Evolutionary conservation across 1,140 invertebrate species (phyloP), one percentile per base, ranked within the genome.

Genomic region (Dendrolimus punctatus): DNA sequence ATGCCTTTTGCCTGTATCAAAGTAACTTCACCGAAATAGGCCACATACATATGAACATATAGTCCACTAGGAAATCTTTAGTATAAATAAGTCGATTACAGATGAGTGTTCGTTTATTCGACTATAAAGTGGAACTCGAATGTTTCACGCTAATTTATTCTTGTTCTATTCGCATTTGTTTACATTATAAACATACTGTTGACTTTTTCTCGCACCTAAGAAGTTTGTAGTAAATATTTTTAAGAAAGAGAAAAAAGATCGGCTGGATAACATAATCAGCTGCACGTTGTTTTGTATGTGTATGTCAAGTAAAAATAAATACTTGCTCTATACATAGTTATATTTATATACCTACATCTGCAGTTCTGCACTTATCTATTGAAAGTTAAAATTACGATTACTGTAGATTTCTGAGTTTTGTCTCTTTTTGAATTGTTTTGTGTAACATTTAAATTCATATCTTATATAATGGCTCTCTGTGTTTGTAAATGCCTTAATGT

Each of bases 401-500:
- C 75, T 78, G 71, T 75, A 68, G 57, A 68, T 65, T 73, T 77
- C 73, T 51, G 66, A 66, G 72, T 80, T 62, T 73, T 73, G 59
- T 69, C 53, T 72, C 64, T 72, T 79, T 78, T 73, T 73, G 60
- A 71, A 73, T 68, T 68, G 58, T 71, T 75, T 76, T 71, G 55
- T 62, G 43, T 67, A 66, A 61, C 60, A 57, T 55, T 57, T 49
- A 63, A 55, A 54, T 62, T 69, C 23, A 23, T 23, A 66, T 57
- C 49, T 62, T 44, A 61, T 51, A 69, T 53, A 66, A 82, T 85
- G 80, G 78, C 76, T 76, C 76, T 84, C 69, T 85, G 66, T 71
- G 73, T 75, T 73, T 87, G 85, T 62, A 87, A 87, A 85, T 87
- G 83, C 64, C 67, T 87, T 62, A 87, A 87, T 75, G 68, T 87